Evolutionary conservation across 2,113 vertebrate species (phyloP), one percentile per base, ranked within the genome.

Genomic region (Dromas ardeola): DNA sequence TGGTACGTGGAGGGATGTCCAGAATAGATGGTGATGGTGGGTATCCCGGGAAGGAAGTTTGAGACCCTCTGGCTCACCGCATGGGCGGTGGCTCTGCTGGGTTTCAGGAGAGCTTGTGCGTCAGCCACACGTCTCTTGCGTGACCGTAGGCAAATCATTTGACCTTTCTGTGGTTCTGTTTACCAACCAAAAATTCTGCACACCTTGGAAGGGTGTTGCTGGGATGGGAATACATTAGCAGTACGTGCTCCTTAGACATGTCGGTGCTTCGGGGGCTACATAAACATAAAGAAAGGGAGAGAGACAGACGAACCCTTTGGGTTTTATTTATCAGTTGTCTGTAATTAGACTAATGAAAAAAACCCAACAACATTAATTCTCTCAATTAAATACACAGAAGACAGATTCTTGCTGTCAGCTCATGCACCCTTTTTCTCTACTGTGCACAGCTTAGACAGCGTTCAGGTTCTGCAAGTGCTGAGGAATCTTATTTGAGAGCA

Each of bases 301-400:
- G 36, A 77, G 32, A 10, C 6, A n/a, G 42, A 43, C 0, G 0
- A 56, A 56, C 11, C 53, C 45, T 38, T 52, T 36, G 7, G 20
- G 55, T 15, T 89, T 90, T 86, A 32, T 81, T 92, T 80, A 52
- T 80, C 76, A 59, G 29, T 70, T 86, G 11, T 38, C 43, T 78
- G 23, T 92, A 86, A 86, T 77, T 86, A 78, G 19, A n/a, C 45
- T 67, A 74, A 77, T 58, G 26, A 78, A 91, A 81, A 92, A 55
- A 8, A 1, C 2, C 8, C 22, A 72, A 30, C 55, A 69, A 67
- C 25, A 50, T 80, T 81, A 22, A 84, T 93, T 93, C 43, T 90
- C 53, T 95, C 42, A 73, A 6, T 86, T 86, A 86, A 71, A 88
- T 67, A 25, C 36, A 23, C 4, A 69, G 25, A 78, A 90, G 16